Evolutionary conservation across 1,140 invertebrate genomes (phyloP).

Genomic region (Plutomurus gul): DNA sequence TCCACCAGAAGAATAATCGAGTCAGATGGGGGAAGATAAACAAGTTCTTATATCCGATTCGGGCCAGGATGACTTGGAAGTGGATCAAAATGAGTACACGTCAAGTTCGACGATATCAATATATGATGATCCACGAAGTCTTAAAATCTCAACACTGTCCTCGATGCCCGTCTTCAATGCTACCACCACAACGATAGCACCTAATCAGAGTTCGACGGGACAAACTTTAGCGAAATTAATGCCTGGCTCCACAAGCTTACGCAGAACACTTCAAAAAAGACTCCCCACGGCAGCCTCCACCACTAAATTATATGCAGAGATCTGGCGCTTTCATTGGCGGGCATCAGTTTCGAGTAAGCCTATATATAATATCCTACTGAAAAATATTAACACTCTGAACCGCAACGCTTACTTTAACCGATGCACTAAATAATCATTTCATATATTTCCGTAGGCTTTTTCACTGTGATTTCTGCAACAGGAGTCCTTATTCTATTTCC

Average conservation of each 20-base stretch:
- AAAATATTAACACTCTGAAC: too few species aligned
- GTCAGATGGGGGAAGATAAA: constrained; percentile 31
- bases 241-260: neutral
- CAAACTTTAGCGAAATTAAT: neutral
- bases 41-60: constrained; percentile 29
- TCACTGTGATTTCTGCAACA: constrained; percentile 38
- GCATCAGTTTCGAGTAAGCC: neutral
- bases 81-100: constrained; percentile 2
- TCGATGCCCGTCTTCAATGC: neutral
- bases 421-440: too few species aligned
- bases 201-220: neutral
- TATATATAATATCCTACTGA: too few species aligned
- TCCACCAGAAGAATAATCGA: too few species aligned
- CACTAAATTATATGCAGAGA: neutral
- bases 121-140: neutral
- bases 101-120: neutral
- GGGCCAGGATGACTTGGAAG: neutral
- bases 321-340: constrained; percentile 35
- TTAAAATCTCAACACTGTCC: neutral
- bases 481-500: constrained; percentile 47
- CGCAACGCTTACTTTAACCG: too few species aligned
- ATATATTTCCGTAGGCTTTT: too few species aligned
- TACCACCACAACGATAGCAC: neutral
- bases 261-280: neutral
- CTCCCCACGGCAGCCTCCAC: neutral